Evolutionary conservation across 2,888 invertebrate species (phyloP).

Genomic region (Ormia ochracea): DNA sequence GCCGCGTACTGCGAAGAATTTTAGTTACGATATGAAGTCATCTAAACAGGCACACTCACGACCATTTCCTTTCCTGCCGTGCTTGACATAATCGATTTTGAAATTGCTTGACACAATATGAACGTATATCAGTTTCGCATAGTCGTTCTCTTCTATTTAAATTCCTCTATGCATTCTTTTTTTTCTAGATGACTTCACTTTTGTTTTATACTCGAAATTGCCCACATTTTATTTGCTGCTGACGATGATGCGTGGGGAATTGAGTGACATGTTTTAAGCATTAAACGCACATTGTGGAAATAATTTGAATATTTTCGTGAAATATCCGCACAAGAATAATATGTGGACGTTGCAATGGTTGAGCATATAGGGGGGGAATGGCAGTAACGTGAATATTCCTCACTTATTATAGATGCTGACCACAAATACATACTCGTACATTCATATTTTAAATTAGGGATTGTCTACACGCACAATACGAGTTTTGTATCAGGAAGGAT

Average conservation of each 20-base stretch:
- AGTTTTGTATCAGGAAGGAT: no score
- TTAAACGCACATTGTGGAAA: conserved; percentile 44
- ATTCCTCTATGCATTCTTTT: not conserved
- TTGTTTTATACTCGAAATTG: conserved; percentile 1
- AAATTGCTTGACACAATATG: conserved; percentile 55
- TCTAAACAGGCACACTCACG: not conserved
- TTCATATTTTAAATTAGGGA: no score
- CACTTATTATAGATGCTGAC: no score
- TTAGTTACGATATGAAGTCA: conserved; percentile 4
- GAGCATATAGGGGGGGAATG: no score
- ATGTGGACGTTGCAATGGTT: no score
- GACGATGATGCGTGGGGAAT: conserved; percentile 23
- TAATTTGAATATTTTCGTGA: conserved; percentile 32
- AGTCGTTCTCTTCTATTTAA: conserved; percentile 1
- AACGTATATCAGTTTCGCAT: not conserved
- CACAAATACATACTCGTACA: no score
- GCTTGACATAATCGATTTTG: conserved; percentile 58
- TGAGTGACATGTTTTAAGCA: conserved; percentile 48
- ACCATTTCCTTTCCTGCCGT: conserved; percentile 6
- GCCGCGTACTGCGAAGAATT: not conserved
- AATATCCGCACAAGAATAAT: conserved; percentile 3
- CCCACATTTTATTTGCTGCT: conserved; percentile 18
- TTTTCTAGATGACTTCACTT: not conserved
- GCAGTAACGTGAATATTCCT: no score
- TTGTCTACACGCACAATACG: no score